Percentiles rank a stretch among this genome's conserved stretches.
These are phyloP conservation scores for Apis cerana DNA, from an alignment of 1,140 invertebrate genomes.

Conservation along the genomic window DNA sequence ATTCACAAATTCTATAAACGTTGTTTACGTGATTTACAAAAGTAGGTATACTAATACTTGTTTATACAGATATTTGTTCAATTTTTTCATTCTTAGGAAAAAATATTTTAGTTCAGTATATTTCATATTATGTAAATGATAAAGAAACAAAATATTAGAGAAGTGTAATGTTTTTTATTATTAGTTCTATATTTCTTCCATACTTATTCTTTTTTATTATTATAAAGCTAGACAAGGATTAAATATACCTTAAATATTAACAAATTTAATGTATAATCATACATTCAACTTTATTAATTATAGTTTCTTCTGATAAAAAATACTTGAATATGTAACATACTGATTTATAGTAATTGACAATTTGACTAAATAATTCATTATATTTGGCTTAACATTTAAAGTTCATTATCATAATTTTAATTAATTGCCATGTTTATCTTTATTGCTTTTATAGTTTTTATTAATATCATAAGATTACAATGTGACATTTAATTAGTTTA, in stretches of 20 bases:
- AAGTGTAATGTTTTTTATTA: background rate
- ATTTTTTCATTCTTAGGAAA: background rate
- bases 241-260: slow-evolving; percentile 12
- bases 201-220: slow-evolving; percentile 1
- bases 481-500: background rate
- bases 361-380: slow-evolving; percentile 20
- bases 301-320: slow-evolving; percentile 27
- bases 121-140: background rate
- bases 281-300: slow-evolving; percentile 12
- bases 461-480: slow-evolving; percentile 1
- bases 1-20: slow-evolving; percentile 26
- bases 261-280: background rate
- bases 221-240: background rate
- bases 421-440: background rate
- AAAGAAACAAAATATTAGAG: background rate
- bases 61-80: background rate
- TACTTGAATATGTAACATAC: slow-evolving; percentile 27
- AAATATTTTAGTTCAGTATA: slow-evolving; percentile 12
- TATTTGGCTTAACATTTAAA: background rate
- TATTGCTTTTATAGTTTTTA: slow-evolving; percentile 16
- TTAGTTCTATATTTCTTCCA: background rate
- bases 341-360: slow-evolving; percentile 4
- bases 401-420: slow-evolving; percentile 27
- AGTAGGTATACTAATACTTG: background rate
- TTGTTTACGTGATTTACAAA: background rate